Conservation (phyloP, 64 coral and sea anemone species). For the Porites lutea region DNA sequence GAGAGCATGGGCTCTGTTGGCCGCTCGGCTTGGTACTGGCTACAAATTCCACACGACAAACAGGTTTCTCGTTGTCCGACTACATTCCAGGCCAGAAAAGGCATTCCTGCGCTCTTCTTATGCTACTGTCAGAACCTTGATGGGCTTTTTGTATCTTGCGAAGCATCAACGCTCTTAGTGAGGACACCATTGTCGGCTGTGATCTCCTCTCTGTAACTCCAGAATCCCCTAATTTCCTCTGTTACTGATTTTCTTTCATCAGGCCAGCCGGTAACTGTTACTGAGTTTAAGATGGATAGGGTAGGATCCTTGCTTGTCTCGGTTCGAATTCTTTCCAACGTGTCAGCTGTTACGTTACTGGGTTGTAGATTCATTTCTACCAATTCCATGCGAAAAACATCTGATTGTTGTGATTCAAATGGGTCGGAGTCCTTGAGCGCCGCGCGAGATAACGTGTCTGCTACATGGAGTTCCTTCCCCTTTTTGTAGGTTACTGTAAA, state of each 20-base stretch:
- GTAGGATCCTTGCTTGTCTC: slow-evolving; percentile 52
- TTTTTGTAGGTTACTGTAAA: neutral
- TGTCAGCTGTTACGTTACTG: slow-evolving; percentile 28
- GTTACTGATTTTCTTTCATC: slow-evolving; percentile 24
- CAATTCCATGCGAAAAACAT: slow-evolving; percentile 67
- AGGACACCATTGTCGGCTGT: slow-evolving; percentile 52
- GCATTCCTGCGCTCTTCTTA: slow-evolving; percentile 52
- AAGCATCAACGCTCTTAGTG: slow-evolving; percentile 43
- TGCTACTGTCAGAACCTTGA: slow-evolving; percentile 54
- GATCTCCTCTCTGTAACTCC: slow-evolving; percentile 56
- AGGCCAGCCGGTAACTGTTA: slow-evolving; percentile 44
- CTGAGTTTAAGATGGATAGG: slow-evolving; percentile 26
- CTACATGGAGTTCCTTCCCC: slow-evolving; percentile 46
- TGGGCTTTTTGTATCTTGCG: slow-evolving; percentile 66
- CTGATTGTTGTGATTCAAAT: slow-evolving; percentile 35
- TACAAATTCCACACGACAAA: slow-evolving; percentile 42
- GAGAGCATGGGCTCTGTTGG: slow-evolving; percentile 69
- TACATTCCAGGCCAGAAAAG: slow-evolving; percentile 70
- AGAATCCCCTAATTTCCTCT: slow-evolving; percentile 46
- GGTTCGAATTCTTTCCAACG: slow-evolving; percentile 26
- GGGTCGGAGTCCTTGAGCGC: neutral
- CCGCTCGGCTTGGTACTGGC: slow-evolving; percentile 47
- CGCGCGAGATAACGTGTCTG: slow-evolving; percentile 41
- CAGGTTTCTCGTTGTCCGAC: slow-evolving; percentile 48
- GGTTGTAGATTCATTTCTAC: slow-evolving; percentile 45